Conservation (phyloP, 2,888 invertebrate genomes). For the Sinelater perroti region DNA sequence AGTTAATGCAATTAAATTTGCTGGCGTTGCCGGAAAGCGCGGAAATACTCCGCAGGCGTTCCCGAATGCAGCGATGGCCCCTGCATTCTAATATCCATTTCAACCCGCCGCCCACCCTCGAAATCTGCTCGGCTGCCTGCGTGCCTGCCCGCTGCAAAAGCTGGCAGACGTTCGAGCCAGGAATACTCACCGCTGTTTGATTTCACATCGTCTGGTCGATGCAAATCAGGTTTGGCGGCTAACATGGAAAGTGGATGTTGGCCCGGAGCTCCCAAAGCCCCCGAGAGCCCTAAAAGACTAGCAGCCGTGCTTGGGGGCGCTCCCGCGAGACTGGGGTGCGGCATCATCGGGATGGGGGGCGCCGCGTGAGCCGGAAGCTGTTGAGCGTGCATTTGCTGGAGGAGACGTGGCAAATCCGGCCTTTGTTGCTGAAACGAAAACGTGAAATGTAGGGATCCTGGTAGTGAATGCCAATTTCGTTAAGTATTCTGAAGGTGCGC, state of each 20-base stretch:
- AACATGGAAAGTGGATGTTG: slow-evolving; percentile 80
- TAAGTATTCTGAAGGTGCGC: too few species aligned
- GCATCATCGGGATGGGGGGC: slow-evolving; percentile 75
- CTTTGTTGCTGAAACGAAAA: slow-evolving; percentile 83
- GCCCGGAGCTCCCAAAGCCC: slow-evolving; percentile 71
- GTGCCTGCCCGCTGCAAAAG: too few species aligned
- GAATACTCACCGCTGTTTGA: slow-evolving; percentile 72
- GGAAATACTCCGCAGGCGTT: slow-evolving; percentile 22
- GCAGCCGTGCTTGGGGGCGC: slow-evolving; percentile 64
- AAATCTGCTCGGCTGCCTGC: too few species aligned
- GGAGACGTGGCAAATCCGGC: slow-evolving; percentile 79
- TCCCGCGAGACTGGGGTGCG: slow-evolving; percentile 69
- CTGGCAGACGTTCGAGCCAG: too few species aligned
- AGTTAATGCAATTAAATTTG: slow-evolving; percentile 24
- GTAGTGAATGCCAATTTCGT: neutral
- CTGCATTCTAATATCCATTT: too few species aligned
- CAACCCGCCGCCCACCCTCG: too few species aligned
- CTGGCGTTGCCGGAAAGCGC: slow-evolving; percentile 17
- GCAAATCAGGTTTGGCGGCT: slow-evolving; percentile 78
- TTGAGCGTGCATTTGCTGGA: slow-evolving; percentile 93
- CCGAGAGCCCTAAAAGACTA: slow-evolving; percentile 66
- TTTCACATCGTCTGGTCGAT: slow-evolving; percentile 77
- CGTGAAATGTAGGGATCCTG: too few species aligned
- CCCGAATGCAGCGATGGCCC: slow-evolving; percentile 19
- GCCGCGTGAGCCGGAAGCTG: slow-evolving; percentile 78